Base-by-base conservation (phyloP, 2,888 invertebrate species). In the Epirrita christyi region DNA sequence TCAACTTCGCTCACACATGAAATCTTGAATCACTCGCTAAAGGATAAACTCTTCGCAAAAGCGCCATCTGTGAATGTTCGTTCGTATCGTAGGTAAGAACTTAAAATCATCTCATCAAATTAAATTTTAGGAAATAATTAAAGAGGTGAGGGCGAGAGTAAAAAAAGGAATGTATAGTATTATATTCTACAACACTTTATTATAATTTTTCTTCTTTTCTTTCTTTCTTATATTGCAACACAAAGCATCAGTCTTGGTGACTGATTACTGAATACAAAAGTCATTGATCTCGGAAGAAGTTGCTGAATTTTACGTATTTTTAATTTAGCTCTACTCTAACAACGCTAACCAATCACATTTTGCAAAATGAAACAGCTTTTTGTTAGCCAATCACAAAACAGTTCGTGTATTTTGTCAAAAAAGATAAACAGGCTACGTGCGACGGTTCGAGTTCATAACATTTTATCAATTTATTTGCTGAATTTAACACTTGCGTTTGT, bases 391-490 rank as follows among this genome's bases (percentile, higher is more conserved):
- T 91, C 70, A 78, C 43, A 71, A 62, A 51, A 41, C 66, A 66
- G 81, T 81, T 80, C 92, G 92, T 92, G 92, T 85, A 84, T 83
- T n/a, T 83, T 81, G 42, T 53, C 53, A 59, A 75, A 66, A n/a
- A 72, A 80, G 85, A 86, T 86, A 86, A 88, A 84, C 74, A 59
- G 8, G 0, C 0, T 47, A 9, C 36, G 36, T 40, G 5, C 10
- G 10, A 7, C 29, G 21, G 21, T 28, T 10, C 38, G 28, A 11
- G 15, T n/a, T 44, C 38, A 7, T 13, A 11, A n/a, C 37, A 44
- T 49, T 48, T 29, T 48, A 43, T 21, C 29, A 14, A 43, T 47
- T 32, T 47, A 29, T 14, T 44, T 27, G 36, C 28, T 48, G 40
- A 11, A 51, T 46, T 34, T 28, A 40, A 9, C 51, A 55, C 44